A percentile compares a stretch with the other conserved stretches of the same genome.
These are phyloP conservation scores for Hemicentrotus pulcherrimus DNA, from an alignment of 35 echinoderm and acorn worm species.

Conservation along the genomic window DNA sequence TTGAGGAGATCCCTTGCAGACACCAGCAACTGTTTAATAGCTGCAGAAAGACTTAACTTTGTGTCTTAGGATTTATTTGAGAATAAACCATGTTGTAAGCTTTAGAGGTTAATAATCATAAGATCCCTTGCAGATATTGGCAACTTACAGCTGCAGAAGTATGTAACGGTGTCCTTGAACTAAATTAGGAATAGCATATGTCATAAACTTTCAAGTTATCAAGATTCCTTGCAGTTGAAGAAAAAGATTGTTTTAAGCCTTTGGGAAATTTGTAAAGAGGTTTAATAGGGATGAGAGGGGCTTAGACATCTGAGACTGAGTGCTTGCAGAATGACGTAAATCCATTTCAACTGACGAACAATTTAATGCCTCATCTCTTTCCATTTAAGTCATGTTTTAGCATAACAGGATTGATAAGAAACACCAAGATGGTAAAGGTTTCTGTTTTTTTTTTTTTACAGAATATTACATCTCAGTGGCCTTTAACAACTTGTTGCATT, in stretches of 20 bases:
- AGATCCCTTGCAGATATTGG: neutral
- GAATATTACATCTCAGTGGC: no score
- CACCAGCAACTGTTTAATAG: no score
- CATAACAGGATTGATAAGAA: no score
- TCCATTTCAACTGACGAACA: neutral
- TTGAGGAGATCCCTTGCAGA: no score
- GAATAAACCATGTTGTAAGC: no score
- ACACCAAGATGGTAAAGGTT: no score
- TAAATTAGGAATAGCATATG: neutral
- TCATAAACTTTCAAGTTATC: neutral
- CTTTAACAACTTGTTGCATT: no score
- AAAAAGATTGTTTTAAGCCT: neutral
- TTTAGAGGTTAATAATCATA: no score
- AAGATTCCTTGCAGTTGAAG: neutral
- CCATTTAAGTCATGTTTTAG: neutral
- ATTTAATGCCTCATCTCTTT: neutral
- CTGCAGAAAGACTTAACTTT: no score
- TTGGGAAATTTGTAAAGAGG: neutral
- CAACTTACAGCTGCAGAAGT: neutral
- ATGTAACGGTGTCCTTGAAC: neutral
- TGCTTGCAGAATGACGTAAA: neutral
- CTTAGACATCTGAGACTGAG: neutral
- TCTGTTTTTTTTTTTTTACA: no score
- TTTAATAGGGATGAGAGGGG: neutral
- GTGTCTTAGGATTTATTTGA: no score